These are phyloP conservation scores for Pholis gunnellus DNA, from an alignment of 2,113 vertebrate genomes.

Conservation along the genomic window DNA sequence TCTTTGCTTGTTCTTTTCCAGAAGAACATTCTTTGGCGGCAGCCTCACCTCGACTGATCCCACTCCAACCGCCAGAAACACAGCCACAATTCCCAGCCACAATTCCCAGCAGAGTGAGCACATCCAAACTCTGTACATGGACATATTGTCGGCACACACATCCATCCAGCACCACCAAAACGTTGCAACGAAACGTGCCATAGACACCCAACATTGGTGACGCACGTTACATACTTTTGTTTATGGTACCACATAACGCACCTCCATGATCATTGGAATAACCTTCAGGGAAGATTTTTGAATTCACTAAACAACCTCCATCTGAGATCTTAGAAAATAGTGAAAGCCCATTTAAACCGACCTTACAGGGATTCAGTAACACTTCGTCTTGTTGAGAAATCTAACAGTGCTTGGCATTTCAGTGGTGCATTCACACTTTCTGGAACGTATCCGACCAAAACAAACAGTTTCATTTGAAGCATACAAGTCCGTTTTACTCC, in stretches of 20 bases:
- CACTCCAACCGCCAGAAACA: constrained; percentile 49
- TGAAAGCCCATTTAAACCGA: constrained; percentile 13
- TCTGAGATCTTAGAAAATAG: background rate
- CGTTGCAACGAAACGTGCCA: background rate
- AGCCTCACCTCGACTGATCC: constrained; percentile 61
- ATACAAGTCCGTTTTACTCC: constrained; percentile 2
- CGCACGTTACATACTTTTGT: background rate
- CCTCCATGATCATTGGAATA: background rate
- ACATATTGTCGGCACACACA: background rate
- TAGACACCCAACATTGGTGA: background rate
- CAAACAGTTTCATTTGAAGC: constrained; percentile 17
- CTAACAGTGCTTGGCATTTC: constrained; percentile 7
- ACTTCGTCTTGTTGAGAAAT: constrained; percentile 44
- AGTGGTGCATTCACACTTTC: constrained; percentile 27
- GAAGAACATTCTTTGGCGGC: constrained; percentile 64
- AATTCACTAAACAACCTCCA: background rate
- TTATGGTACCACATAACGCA: background rate
- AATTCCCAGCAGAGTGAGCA: constrained; percentile 8
- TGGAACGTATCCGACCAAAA: constrained; percentile 48
- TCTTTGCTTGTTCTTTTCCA: constrained; percentile 57
- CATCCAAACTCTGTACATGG: background rate
- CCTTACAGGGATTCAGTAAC: constrained; percentile 27
- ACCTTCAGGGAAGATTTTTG: background rate
- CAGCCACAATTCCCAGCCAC: constrained; percentile 18
- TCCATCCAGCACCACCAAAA: background rate